Evolutionary conservation across 1,140 invertebrate species (phyloP).

Genomic region (Elysia chlorotica): DNA sequence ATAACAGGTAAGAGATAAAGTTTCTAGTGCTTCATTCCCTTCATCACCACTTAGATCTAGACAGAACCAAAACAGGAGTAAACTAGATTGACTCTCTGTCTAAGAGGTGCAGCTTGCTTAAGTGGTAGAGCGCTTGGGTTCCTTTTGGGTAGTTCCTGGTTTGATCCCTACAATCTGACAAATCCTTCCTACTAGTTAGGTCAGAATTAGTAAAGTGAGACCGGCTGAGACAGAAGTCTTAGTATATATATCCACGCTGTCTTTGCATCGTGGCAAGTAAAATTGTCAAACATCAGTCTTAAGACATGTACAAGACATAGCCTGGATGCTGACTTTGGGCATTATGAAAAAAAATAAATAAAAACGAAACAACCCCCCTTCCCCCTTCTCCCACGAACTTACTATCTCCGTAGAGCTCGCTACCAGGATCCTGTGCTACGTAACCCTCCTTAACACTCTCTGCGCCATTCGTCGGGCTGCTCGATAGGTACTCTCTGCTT

Average conservation of each 20-base stretch:
- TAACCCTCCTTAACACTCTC: constrained; percentile 75
- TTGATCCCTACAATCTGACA: not conserved
- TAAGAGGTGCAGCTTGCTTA: not conserved
- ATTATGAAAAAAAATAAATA: not conserved
- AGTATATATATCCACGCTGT: no score
- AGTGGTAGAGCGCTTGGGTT: not conserved
- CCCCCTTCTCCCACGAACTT: constrained; percentile 41
- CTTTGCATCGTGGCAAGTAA: no score
- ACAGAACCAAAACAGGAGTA: no score
- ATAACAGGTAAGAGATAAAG: not conserved
- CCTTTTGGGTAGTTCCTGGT: not conserved
- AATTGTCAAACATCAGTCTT: not conserved
- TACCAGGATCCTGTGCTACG: constrained; percentile 78
- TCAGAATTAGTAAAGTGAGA: not conserved
- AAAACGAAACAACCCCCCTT: not conserved
- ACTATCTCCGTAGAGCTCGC: constrained; percentile 86
- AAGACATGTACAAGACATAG: not conserved
- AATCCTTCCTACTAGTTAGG: not conserved
- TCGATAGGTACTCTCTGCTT: constrained; percentile 75
- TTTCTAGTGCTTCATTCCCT: not conserved
- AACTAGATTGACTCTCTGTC: not conserved
- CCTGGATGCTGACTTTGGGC: not conserved
- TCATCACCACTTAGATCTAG: not conserved
- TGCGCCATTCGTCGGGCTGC: constrained; percentile 91
- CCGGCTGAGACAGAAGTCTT: not conserved